These are phyloP conservation scores for Bubo blakistoni DNA, from an alignment of 2,113 vertebrate species.

Conservation along the genomic window DNA sequence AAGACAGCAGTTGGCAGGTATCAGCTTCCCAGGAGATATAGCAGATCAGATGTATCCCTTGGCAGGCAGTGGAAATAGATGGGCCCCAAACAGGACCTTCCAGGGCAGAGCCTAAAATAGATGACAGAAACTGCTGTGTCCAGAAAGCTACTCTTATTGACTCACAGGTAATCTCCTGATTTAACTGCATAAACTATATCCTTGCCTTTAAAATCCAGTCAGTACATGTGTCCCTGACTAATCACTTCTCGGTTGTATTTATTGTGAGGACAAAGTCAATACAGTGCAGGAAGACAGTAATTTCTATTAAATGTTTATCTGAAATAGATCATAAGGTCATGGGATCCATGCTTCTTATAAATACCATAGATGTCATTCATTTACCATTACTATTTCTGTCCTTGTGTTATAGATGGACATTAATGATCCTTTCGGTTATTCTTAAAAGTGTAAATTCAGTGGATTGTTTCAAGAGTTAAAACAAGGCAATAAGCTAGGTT, in stretches of 20 bases:
- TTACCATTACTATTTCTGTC: neutral
- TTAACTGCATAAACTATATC: neutral
- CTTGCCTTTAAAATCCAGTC: neutral
- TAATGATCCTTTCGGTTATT: neutral
- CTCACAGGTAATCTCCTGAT: neutral
- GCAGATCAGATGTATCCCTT: neutral
- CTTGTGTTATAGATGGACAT: neutral
- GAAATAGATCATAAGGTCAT: neutral
- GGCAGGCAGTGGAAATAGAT: neutral
- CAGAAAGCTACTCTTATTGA: neutral
- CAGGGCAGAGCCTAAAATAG: neutral
- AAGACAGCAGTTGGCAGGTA: neutral
- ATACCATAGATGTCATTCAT: neutral
- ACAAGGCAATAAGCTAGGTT: neutral
- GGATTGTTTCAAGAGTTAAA: neutral
- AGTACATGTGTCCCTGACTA: fast-evolving
- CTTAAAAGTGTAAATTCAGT: neutral
- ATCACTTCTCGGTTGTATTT: neutral
- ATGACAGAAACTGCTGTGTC: neutral
- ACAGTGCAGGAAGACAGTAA: neutral
- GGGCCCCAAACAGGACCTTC: neutral
- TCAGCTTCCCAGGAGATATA: neutral
- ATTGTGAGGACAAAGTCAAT: neutral
- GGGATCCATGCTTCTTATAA: neutral
- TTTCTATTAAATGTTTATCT: neutral